phyloP scores from a whole-genome alignment of 92 coral and sea anemone species.

The Heliopora coerulea region DNA sequence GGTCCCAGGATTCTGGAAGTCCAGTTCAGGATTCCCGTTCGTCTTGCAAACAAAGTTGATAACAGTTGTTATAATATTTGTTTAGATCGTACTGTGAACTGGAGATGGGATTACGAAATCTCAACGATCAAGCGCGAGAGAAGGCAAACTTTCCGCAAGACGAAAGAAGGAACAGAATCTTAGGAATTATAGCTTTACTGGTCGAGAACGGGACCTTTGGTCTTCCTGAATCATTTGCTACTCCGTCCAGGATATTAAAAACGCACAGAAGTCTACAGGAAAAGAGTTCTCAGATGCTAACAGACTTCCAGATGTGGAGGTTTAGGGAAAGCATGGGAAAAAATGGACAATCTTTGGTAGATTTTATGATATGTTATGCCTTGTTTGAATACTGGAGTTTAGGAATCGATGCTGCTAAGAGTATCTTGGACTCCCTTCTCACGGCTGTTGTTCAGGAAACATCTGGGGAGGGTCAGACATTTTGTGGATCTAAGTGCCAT shows the following conservation, averaged over 20 bases:
- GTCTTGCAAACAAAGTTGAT: no score
- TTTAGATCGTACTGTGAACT: constrained; percentile 39
- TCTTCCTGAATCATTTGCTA: not conserved
- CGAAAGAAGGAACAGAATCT: constrained; percentile 9
- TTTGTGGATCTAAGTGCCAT: constrained; percentile 45
- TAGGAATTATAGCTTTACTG: constrained; percentile 7
- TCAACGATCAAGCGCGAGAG: not conserved
- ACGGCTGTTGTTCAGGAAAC: constrained; percentile 6
- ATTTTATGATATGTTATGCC: constrained; percentile 67
- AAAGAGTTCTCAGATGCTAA: not conserved
- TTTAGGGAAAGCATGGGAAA: not conserved
- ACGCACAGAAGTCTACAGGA: constrained; percentile 25
- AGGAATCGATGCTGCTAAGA: constrained; percentile 67
- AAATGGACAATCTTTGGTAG: constrained; percentile 38
- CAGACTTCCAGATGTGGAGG: constrained; percentile 27
- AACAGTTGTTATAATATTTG: no score
- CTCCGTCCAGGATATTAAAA: constrained; percentile 26
- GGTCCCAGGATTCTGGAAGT: no score
- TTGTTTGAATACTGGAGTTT: constrained; percentile 77
- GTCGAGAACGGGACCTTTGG: not conserved
- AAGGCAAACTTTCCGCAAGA: not conserved
- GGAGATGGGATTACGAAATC: constrained; percentile 23
- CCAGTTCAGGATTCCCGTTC: no score
- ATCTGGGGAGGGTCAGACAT: constrained; percentile 9
- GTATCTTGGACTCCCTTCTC: constrained; percentile 52